Conservation (phyloP, 2,888 invertebrate genomes). For the Dicranocentrus wangi region DNA sequence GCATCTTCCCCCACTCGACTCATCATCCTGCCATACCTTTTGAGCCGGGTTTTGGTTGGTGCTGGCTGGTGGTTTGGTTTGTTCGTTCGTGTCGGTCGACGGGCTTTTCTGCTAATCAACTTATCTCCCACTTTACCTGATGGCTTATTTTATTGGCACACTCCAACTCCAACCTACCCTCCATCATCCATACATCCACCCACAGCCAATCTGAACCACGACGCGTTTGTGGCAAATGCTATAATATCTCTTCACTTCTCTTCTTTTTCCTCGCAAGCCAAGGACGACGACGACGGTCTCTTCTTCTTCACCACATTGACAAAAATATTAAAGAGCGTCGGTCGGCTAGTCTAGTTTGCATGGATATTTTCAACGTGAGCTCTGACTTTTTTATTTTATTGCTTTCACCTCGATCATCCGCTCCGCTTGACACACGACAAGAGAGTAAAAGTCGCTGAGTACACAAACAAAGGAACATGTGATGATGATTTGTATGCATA, state of each 20-base stretch:
- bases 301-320: too few relatives aligned
- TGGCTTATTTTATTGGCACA: slow-evolving; percentile 26
- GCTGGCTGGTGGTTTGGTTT: too few relatives aligned
- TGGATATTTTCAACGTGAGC: too few relatives aligned
- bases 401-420: slow-evolving; percentile 58
- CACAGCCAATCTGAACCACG: slow-evolving; percentile 23
- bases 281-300: too few relatives aligned
- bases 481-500: slow-evolving; percentile 40
- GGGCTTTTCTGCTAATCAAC: slow-evolving; percentile 46
- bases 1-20: not conserved
- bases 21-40: slow-evolving; percentile 11
- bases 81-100: too few relatives aligned
- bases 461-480: slow-evolving; percentile 20
- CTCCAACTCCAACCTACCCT: slow-evolving; percentile 5
- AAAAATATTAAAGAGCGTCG: too few relatives aligned
- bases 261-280: too few relatives aligned
- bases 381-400: slow-evolving; percentile 63
- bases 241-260: too few relatives aligned
- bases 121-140: slow-evolving; percentile 31
- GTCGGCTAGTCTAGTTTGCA: too few relatives aligned
- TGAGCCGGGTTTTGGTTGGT: slow-evolving; percentile 5
- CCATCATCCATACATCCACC: not conserved
- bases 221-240: slow-evolving; percentile 25
- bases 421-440: slow-evolving; percentile 19
- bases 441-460: slow-evolving; percentile 55